Evolutionary conservation across 2,797 vertebrate genomes (phyloP).

Genomic region (Neomorphus geoffroyi): DNA sequence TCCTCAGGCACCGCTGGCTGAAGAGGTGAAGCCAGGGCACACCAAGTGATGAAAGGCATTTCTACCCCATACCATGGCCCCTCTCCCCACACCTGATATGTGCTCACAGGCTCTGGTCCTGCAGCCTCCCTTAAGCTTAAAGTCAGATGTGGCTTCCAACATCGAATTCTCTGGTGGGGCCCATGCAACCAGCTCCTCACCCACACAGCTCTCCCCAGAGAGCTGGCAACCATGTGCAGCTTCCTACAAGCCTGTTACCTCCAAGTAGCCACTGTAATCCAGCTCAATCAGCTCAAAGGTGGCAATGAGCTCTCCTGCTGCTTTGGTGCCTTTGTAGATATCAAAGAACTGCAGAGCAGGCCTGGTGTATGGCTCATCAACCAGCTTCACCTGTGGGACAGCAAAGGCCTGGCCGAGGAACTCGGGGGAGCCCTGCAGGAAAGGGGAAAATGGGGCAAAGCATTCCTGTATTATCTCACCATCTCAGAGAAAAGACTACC

Average conservation of each 20-base stretch:
- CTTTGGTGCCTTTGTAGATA: slow-evolving; percentile 81
- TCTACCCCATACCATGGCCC: background rate
- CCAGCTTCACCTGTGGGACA: slow-evolving; percentile 85
- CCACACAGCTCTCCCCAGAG: background rate
- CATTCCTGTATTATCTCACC: background rate
- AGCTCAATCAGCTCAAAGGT: slow-evolving; percentile 92
- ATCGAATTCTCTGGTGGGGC: background rate
- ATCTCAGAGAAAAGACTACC: background rate
- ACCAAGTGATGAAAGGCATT: background rate
- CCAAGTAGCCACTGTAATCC: slow-evolving; percentile 85
- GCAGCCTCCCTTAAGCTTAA: background rate
- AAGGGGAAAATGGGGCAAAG: background rate
- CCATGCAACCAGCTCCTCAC: background rate
- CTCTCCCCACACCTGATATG: background rate
- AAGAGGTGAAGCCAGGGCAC: background rate
- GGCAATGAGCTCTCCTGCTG: slow-evolving; percentile 88
- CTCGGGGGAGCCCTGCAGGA: slow-evolving; percentile 78
- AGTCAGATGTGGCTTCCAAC: background rate
- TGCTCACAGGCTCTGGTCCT: background rate
- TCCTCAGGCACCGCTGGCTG: slow-evolving; percentile 85
- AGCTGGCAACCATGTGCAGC: background rate
- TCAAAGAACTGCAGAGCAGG: slow-evolving; percentile 87
- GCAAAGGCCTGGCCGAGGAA: slow-evolving; percentile 87
- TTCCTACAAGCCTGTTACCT: slow-evolving; percentile 75
- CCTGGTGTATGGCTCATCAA: slow-evolving; percentile 82